Evolutionary conservation across 2,113 vertebrate species (phyloP).

Genomic region (Crotalus viridis): DNA sequence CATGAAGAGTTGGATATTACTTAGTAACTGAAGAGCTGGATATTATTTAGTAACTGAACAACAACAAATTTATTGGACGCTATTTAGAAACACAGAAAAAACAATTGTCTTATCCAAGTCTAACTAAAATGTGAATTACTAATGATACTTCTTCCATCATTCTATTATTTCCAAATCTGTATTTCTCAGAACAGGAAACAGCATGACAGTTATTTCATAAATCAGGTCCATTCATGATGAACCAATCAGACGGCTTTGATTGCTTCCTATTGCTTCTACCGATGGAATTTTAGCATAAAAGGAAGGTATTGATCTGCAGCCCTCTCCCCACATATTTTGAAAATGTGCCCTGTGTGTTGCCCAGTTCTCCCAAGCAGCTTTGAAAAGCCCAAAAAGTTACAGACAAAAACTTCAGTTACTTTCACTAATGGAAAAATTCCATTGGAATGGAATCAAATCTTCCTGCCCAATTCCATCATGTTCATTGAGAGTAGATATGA

Average conservation of each 20-base stretch:
- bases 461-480: background rate
- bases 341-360: background rate
- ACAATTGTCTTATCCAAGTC: background rate
- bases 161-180: background rate
- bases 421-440: background rate
- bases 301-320: background rate
- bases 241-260: background rate
- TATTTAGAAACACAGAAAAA: background rate
- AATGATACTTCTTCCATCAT: background rate
- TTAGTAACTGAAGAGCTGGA: background rate
- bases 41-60: background rate
- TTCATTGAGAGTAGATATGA: background rate
- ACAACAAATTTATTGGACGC: background rate
- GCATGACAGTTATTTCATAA: background rate
- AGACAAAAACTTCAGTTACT: background rate
- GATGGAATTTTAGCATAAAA: background rate
- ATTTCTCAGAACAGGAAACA: background rate
- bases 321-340: background rate
- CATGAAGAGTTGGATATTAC: background rate
- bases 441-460: background rate
- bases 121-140: background rate
- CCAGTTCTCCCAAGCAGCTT: background rate
- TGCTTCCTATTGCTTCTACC: background rate
- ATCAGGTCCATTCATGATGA: background rate
- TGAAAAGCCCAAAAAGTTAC: background rate